A percentile compares a stretch with the other conserved stretches of the same genome.
These are phyloP conservation scores for Epistrophe grossulariae DNA, from an alignment of 2,888 invertebrate genomes.

Conservation along the genomic window DNA sequence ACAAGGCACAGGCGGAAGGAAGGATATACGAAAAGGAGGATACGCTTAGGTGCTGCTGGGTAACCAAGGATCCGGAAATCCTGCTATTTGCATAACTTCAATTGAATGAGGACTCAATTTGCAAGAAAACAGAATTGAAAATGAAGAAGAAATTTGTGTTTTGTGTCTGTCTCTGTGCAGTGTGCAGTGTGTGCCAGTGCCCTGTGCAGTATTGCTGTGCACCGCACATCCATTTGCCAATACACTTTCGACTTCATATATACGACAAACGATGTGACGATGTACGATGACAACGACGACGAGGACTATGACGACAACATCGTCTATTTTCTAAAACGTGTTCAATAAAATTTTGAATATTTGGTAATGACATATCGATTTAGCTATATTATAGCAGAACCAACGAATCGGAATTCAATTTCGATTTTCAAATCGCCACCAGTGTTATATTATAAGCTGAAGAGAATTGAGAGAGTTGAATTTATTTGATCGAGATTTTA, in stretches of 20 bases:
- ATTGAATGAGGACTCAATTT: constrained; percentile 72
- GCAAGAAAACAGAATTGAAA: constrained; percentile 62
- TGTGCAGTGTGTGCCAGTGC: neutral
- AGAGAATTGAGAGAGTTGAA: neutral
- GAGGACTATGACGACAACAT: neutral
- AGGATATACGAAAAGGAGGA: constrained; percentile 38
- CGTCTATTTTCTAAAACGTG: constrained; percentile 4
- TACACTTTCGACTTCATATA: neutral
- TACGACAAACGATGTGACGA: neutral
- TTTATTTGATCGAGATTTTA: neutral
- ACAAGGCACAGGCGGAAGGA: constrained; percentile 33
- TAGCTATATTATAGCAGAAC: constrained; percentile 3
- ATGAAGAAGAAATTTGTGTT: constrained; percentile 34
- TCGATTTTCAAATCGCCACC: constrained; percentile 27
- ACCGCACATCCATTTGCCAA: constrained; percentile 16
- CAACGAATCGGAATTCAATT: constrained; percentile 39
- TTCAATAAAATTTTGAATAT: constrained; percentile 5
- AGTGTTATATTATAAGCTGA: neutral
- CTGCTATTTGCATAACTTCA: constrained; percentile 71
- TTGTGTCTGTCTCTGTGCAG: neutral
- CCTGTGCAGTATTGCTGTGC: neutral
- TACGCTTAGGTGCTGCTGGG: constrained; percentile 36
- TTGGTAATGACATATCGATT: constrained; percentile 53
- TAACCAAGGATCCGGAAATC: constrained; percentile 66
- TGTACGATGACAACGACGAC: neutral